Evolutionary conservation across 2,888 invertebrate genomes (phyloP).

Genomic region (Ophion ellenae): DNA sequence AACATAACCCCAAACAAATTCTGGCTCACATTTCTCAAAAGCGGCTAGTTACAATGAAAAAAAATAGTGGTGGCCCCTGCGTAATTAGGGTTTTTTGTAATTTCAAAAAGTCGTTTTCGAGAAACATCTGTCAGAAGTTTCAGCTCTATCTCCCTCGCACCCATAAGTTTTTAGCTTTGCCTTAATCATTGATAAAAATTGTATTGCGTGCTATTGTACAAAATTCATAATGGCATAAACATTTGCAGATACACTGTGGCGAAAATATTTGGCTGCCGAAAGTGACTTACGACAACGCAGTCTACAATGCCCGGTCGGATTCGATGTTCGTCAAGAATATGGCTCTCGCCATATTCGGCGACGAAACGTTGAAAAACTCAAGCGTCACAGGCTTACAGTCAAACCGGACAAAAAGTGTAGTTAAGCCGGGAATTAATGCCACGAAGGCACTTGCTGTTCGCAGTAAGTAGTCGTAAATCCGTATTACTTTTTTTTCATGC

Average conservation of each 20-base stretch:
- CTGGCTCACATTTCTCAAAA: too few species aligned
- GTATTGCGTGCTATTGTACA: too few species aligned
- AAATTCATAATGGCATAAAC: background rate
- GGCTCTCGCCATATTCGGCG: background rate
- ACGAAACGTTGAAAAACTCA: background rate
- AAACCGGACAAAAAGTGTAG: background rate
- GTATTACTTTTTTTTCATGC: too few species aligned
- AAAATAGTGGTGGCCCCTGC: too few species aligned
- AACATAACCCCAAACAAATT: too few species aligned
- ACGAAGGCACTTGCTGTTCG: too few species aligned
- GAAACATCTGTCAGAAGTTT: too few species aligned
- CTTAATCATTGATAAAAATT: too few species aligned
- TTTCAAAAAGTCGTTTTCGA: too few species aligned
- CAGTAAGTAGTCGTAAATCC: too few species aligned
- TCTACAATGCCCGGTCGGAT: background rate
- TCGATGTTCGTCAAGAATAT: background rate
- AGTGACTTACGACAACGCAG: background rate
- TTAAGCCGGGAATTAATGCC: background rate
- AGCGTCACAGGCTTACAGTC: background rate
- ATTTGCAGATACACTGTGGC: background rate
- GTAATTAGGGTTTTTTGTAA: too few species aligned
- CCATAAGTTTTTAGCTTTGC: background rate
- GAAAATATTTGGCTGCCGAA: background rate
- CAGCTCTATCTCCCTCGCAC: background rate
- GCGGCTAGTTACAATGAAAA: too few species aligned